Conservation (phyloP, 2,797 vertebrate species). For the Discoglossus pictus region DNA sequence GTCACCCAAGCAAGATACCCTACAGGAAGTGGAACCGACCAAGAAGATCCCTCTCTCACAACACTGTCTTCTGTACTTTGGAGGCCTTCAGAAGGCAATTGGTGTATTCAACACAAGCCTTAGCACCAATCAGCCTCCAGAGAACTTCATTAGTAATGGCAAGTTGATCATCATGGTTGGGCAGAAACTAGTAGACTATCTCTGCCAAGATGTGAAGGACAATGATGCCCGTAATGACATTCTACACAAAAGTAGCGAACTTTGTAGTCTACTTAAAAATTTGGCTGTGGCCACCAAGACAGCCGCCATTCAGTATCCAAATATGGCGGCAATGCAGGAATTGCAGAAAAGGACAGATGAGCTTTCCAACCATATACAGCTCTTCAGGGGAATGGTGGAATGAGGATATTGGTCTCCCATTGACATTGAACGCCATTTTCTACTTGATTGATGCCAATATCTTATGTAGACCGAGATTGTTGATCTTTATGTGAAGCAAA, state of each 20-base stretch:
- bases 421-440: too few species aligned
- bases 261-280: constrained; percentile 87
- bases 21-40: constrained; percentile 19
- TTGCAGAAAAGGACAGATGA: constrained; percentile 72
- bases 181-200: constrained; percentile 86
- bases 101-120: constrained; percentile 73
- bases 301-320: constrained; percentile 79
- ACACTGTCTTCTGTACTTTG: constrained; percentile 87
- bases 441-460: too few species aligned
- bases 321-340: constrained; percentile 64
- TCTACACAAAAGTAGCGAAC: constrained; percentile 78
- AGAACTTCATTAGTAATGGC: constrained; percentile 87
- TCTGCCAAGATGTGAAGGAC: constrained; percentile 79
- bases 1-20: neutral
- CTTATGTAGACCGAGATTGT: too few species aligned
- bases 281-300: constrained; percentile 89
- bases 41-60: constrained; percentile 66
- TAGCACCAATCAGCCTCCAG: constrained; percentile 74
- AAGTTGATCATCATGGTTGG: constrained; percentile 94
- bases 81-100: constrained; percentile 87
- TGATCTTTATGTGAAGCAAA: too few species aligned
- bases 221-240: constrained; percentile 68
- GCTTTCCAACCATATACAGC: constrained; percentile 74
- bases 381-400: constrained; percentile 78
- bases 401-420: constrained; percentile 44